Evolutionary conservation across 2,888 invertebrate genomes (phyloP).

Genomic region (Hanleya hanleyi): DNA sequence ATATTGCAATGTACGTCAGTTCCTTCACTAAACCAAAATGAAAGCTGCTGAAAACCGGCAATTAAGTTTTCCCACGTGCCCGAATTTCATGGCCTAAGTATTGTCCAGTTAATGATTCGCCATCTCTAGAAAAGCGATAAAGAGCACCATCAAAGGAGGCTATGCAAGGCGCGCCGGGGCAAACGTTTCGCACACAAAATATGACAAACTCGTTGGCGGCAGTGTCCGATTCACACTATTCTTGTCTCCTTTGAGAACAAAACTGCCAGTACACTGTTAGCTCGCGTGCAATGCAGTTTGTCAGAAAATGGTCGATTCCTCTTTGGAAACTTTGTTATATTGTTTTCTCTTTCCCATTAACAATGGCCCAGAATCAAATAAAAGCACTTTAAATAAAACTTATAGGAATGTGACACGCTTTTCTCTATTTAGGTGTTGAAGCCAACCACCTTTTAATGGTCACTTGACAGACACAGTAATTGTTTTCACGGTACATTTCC

Average conservation of each 20-base stretch:
- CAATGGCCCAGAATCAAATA: no score
- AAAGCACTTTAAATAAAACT: no score
- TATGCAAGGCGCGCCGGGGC: neutral
- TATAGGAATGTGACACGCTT: no score
- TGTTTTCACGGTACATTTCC: neutral
- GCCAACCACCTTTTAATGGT: neutral
- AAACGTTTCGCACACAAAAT: neutral
- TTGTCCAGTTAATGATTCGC: constrained; percentile 9
- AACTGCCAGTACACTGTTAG: no score
- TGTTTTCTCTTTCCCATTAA: no score
- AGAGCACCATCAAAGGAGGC: neutral
- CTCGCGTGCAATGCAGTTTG: no score
- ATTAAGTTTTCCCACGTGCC: constrained; percentile 1
- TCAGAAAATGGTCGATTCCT: no score
- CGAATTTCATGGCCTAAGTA: constrained; percentile 1
- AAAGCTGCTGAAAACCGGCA: neutral
- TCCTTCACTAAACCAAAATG: neutral
- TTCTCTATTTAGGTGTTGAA: no score
- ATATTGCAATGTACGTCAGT: neutral
- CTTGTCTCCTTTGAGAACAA: no score
- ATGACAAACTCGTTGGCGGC: no score
- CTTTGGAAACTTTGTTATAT: no score
- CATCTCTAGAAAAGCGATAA: constrained; percentile 4
- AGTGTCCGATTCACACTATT: no score
- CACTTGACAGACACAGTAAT: neutral